These are phyloP conservation scores for Dicyrtoma fusca DNA, from an alignment of 2,888 invertebrate genomes.

Conservation along the genomic window DNA sequence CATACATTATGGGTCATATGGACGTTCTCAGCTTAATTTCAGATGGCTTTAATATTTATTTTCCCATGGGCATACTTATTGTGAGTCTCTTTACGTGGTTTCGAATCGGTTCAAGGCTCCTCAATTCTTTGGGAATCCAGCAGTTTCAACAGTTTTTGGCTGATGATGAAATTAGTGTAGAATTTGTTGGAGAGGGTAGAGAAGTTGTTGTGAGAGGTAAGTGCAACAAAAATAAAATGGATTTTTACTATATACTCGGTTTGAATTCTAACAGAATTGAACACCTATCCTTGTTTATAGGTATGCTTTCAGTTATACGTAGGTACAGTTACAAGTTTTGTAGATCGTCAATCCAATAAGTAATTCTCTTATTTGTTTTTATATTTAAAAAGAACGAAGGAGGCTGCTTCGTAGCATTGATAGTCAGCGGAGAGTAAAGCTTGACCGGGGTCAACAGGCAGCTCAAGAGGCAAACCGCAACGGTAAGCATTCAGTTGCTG, in stretches of 20 bases:
- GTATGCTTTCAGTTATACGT: too few relatives aligned
- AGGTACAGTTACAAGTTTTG: too few relatives aligned
- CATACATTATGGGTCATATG: slow-evolving; percentile 99
- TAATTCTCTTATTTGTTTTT: too few relatives aligned
- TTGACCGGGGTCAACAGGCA: slow-evolving; percentile 33
- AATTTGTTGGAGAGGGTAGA: slow-evolving; percentile 90
- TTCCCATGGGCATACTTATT: slow-evolving; percentile 93
- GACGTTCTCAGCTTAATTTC: slow-evolving; percentile 95
- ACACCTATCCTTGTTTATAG: too few relatives aligned
- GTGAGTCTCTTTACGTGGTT: slow-evolving; percentile 94
- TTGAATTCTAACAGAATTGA: too few relatives aligned
- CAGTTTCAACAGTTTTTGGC: slow-evolving; percentile 79
- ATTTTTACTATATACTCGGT: too few relatives aligned
- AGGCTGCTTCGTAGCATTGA: slow-evolving; percentile 55
- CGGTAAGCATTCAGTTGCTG: slow-evolving; percentile 11
- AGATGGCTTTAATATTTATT: slow-evolving; percentile 92
- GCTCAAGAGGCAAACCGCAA: slow-evolving; percentile 34
- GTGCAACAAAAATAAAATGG: too few relatives aligned
- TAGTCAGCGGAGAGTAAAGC: slow-evolving; percentile 23
- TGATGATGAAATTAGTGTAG: slow-evolving; percentile 89
- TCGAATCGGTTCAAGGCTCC: slow-evolving; percentile 84
- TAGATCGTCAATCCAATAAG: too few relatives aligned
- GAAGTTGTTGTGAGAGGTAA: slow-evolving; percentile 87
- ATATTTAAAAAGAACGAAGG: slow-evolving; percentile 56
- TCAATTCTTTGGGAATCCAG: slow-evolving; percentile 91